These are phyloP conservation scores for Thunnus maccoyii DNA, from an alignment of 2,113 vertebrate species.

Conservation along the genomic window DNA sequence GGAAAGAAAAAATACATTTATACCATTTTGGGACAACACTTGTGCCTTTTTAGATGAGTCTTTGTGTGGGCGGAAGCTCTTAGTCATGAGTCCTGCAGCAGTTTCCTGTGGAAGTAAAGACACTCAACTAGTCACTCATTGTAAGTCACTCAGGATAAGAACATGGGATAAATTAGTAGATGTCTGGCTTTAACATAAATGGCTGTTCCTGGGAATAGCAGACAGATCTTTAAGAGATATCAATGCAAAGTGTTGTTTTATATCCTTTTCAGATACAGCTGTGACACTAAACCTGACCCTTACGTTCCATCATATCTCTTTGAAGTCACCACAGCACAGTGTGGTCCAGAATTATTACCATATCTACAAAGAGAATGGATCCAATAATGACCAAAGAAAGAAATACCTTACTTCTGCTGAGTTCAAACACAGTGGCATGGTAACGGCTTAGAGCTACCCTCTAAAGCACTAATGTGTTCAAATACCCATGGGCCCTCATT, in stretches of 20 bases:
- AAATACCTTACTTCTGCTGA: constrained; percentile 43
- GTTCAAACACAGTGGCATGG: constrained; percentile 65
- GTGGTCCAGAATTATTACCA: constrained; percentile 31
- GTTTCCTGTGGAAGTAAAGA: background rate
- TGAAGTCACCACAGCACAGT: constrained; percentile 44
- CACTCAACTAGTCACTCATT: background rate
- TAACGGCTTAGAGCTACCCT: constrained; percentile 33
- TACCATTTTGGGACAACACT: background rate
- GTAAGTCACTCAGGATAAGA: background rate
- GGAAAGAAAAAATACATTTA: background rate
- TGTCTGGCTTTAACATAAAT: background rate
- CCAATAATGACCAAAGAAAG: constrained; percentile 39
- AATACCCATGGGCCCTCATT: constrained; percentile 55
- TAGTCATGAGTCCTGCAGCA: background rate
- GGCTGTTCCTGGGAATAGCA: background rate
- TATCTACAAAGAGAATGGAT: constrained; percentile 51
- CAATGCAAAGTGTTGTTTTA: constrained; percentile 4
- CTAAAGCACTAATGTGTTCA: constrained; percentile 63
- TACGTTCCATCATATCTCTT: constrained; percentile 25
- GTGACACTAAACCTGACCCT: constrained; percentile 25
- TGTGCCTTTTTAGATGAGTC: background rate
- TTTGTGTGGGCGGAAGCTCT: background rate
- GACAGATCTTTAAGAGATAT: constrained; percentile 6
- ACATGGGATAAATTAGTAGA: background rate
- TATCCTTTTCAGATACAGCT: background rate